Percentiles rank a stretch among this genome's conserved stretches.
phyloP scores from a whole-genome alignment of 2,888 invertebrate species.

The Phyllotreta striolata region DNA sequence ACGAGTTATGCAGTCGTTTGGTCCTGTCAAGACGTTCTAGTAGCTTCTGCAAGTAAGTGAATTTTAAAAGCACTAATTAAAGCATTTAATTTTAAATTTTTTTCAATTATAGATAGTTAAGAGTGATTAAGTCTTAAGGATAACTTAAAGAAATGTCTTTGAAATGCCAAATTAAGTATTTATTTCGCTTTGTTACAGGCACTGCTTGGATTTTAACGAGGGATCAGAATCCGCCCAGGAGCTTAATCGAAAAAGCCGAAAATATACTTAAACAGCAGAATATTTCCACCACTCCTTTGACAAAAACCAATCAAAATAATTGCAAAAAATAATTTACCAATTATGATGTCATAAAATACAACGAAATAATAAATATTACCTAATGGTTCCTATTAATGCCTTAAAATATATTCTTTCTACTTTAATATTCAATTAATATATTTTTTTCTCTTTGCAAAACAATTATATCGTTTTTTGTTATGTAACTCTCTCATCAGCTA shows the following conservation, averaged over 20 bases:
- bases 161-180: not conserved
- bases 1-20: conserved; percentile 69
- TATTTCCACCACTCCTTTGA: conserved; percentile 67
- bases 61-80: too few species aligned
- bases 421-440: too few species aligned
- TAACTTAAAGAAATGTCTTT: not conserved
- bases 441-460: too few species aligned
- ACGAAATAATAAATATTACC: too few species aligned
- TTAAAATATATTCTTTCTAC: too few species aligned
- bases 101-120: too few species aligned
- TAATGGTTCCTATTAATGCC: too few species aligned
- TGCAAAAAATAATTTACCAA: conserved; percentile 56
- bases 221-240: conserved; percentile 65
- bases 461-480: too few species aligned
- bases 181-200: conserved; percentile 54
- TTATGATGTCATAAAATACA: too few species aligned
- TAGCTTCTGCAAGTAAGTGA: conserved; percentile 6
- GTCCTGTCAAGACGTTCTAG: conserved; percentile 61
- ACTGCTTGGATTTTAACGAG: conserved; percentile 72
- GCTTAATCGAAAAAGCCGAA: conserved; percentile 69
- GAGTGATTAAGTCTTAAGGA: too few species aligned
- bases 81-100: too few species aligned
- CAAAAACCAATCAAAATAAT: conserved; percentile 70
- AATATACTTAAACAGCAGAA: conserved; percentile 65
- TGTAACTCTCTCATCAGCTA: conserved; percentile 40